A percentile compares a stretch with the other conserved stretches of the same genome.
Evolutionary conservation across 1,140 invertebrate species (phyloP).

Genomic region (Listronotus bonariensis): DNA sequence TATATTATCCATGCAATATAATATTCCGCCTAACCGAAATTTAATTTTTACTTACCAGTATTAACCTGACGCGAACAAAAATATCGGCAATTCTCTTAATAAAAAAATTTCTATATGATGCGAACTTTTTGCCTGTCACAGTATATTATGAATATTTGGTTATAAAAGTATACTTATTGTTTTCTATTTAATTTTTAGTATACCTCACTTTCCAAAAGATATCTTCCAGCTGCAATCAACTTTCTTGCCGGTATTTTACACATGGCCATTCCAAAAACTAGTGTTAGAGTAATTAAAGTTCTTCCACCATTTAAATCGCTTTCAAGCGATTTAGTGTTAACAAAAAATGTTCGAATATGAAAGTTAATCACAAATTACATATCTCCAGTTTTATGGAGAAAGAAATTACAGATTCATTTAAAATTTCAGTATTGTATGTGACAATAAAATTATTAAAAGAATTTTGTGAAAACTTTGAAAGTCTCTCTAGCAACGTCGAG

Average conservation of each 20-base stretch:
- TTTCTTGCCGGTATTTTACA: slow-evolving; percentile 74
- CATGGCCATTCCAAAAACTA: slow-evolving; percentile 63
- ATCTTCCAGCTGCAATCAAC: slow-evolving; percentile 76
- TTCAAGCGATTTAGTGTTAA: slow-evolving; percentile 62
- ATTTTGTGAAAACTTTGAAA: slow-evolving; percentile 50
- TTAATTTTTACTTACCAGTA: too few relatives aligned
- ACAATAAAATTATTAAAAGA: slow-evolving; percentile 63
- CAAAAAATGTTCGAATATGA: slow-evolving; percentile 56
- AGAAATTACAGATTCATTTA: slow-evolving; percentile 65
- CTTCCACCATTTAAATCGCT: slow-evolving; percentile 69
- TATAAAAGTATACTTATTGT: neutral
- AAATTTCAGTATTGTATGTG: slow-evolving; percentile 62
- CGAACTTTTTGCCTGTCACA: too few relatives aligned
- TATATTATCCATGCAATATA: too few relatives aligned
- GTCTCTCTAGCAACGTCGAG: slow-evolving; percentile 50
- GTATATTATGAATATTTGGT: too few relatives aligned
- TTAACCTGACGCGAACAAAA: too few relatives aligned
- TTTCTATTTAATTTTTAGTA: slow-evolving; percentile 64
- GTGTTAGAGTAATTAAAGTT: slow-evolving; percentile 62
- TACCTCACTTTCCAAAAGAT: slow-evolving; percentile 78
- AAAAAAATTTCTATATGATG: too few relatives aligned
- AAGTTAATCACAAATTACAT: slow-evolving; percentile 53
- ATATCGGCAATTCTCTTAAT: too few relatives aligned
- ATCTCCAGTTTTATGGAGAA: slow-evolving; percentile 61
- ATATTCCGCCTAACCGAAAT: too few relatives aligned